phyloP scores from a whole-genome alignment of 1,140 invertebrate genomes.

The Diploscapter pachys region DNA sequence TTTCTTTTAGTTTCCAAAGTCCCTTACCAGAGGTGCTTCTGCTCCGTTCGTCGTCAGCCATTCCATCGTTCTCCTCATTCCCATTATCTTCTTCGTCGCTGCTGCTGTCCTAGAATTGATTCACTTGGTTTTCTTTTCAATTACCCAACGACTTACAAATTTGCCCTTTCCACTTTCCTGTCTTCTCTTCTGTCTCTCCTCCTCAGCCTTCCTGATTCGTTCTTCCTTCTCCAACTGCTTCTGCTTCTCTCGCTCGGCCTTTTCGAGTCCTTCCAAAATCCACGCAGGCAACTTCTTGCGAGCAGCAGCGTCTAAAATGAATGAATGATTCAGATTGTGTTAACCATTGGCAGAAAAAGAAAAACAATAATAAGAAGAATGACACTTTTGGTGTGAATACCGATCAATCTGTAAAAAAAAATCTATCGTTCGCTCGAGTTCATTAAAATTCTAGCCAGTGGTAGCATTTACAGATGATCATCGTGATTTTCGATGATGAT shows the following conservation, averaged over 20 bases:
- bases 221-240: slow-evolving; percentile 29
- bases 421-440: no score
- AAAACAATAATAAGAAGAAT: no score
- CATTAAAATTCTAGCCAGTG: no score
- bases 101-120: slow-evolving; percentile 15
- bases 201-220: slow-evolving; percentile 20
- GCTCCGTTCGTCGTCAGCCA: background rate
- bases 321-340: background rate
- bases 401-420: no score
- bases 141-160: slow-evolving; percentile 14
- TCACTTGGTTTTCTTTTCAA: background rate
- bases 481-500: no score
- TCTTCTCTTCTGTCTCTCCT: slow-evolving; percentile 21
- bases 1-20: no score
- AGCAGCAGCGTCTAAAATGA: slow-evolving; percentile 10
- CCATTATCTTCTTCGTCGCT: slow-evolving; percentile 17
- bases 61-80: background rate
- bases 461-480: no score
- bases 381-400: no score
- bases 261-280: slow-evolving; percentile 29
- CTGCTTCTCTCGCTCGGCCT: slow-evolving; percentile 23
- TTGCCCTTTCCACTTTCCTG: slow-evolving; percentile 22
- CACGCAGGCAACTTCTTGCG: slow-evolving; percentile 31
- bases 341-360: background rate
- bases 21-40: background rate